A percentile compares a stretch with the other conserved stretches of the same genome.
phyloP scores from a whole-genome alignment of 2,797 vertebrate genomes.

The Lateolabrax maculatus region DNA sequence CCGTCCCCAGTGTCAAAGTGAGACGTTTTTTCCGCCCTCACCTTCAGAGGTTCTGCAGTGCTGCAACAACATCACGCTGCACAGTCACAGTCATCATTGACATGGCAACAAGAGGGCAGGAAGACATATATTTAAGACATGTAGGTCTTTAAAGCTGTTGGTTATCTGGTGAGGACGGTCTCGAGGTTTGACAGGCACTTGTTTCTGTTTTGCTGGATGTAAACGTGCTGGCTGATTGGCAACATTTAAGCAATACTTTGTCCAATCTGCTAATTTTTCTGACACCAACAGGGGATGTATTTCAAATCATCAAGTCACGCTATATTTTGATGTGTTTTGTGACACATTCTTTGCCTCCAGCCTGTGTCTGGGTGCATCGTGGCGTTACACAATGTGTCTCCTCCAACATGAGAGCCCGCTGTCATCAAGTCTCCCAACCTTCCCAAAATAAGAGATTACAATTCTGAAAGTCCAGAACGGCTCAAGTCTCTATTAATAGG shows the following conservation, averaged over 20 bases:
- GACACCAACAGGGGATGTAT: neutral
- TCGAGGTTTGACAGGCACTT: neutral
- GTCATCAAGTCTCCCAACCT: constrained; percentile 7
- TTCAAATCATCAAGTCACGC: neutral
- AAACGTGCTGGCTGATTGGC: neutral
- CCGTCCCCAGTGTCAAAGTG: too few species aligned
- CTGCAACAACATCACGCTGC: too few species aligned
- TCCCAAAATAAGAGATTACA: constrained; percentile 26
- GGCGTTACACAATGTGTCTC: constrained; percentile 15
- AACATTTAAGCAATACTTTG: neutral
- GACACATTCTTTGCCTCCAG: constrained; percentile 10
- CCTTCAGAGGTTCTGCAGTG: too few species aligned
- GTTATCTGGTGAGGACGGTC: neutral
- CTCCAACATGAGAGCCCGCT: constrained; percentile 15
- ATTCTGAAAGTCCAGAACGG: constrained; percentile 18
- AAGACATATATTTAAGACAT: too few species aligned
- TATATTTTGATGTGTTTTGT: neutral
- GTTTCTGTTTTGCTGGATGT: neutral
- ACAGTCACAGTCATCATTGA: too few species aligned
- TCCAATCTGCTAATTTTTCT: neutral
- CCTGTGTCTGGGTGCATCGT: neutral
- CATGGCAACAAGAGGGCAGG: too few species aligned
- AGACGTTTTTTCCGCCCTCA: too few species aligned
- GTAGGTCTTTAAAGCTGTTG: too few species aligned
- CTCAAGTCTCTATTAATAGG: constrained; percentile 41